Evolutionary conservation across 2,888 invertebrate genomes (phyloP).

Genomic region (Parnassius glacialis): DNA sequence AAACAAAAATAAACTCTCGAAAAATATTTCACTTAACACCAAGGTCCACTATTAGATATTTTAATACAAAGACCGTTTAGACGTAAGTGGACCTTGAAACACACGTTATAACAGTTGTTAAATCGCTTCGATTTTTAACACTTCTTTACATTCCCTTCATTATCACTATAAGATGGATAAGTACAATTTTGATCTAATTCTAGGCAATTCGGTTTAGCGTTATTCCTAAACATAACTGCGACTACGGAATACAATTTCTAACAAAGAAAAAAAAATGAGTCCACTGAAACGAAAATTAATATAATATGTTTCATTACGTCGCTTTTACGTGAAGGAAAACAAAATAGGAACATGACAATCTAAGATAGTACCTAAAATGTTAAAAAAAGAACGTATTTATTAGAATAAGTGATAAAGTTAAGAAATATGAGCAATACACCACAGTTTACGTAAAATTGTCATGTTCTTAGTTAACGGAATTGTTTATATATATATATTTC

Average conservation of each 20-base stretch:
- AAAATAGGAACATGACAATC: slow-evolving; percentile 13
- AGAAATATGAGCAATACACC: not conserved
- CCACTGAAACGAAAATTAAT: not conserved
- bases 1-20: slow-evolving; percentile 57
- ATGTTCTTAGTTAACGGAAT: slow-evolving; percentile 10
- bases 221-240: slow-evolving; percentile 9
- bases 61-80: slow-evolving; percentile 30
- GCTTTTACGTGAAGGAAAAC: slow-evolving; percentile 11
- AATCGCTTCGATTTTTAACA: slow-evolving; percentile 43
- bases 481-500: slow-evolving; percentile 1
- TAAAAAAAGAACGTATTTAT: not conserved
- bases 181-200: slow-evolving; percentile 73
- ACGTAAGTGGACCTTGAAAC: slow-evolving; percentile 41
- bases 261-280: not conserved
- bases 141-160: slow-evolving; percentile 65
- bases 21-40: slow-evolving; percentile 46
- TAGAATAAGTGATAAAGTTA: not conserved
- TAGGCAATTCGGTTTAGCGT: slow-evolving; percentile 70
- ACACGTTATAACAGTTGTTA: slow-evolving; percentile 47
- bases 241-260: not conserved
- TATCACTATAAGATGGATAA: slow-evolving; percentile 70
- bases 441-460: slow-evolving; percentile 16
- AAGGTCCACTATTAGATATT: slow-evolving; percentile 32
- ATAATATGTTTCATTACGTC: not conserved
- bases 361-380: not conserved